phyloP scores from a whole-genome alignment of 2,797 vertebrate species.

The Poliocrania exsul region DNA sequence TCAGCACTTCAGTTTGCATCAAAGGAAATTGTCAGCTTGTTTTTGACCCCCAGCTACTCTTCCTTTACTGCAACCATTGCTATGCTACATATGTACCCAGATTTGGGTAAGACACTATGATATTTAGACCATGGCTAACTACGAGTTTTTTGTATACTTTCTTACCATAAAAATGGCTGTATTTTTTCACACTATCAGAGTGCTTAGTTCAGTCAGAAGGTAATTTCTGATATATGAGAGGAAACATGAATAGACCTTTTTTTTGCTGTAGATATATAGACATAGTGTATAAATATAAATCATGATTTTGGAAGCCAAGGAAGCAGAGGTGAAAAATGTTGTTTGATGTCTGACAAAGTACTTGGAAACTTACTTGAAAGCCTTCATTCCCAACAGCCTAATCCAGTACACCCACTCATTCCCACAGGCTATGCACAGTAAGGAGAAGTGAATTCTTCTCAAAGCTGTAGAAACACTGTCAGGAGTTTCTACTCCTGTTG shows the following conservation, averaged over 20 bases:
- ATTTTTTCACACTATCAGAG: not conserved
- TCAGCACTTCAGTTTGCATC: not conserved
- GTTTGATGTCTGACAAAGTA: not conserved
- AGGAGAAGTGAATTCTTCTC: not conserved
- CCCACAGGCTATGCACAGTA: not conserved
- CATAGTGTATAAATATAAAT: not conserved
- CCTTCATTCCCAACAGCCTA: not conserved
- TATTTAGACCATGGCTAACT: not conserved
- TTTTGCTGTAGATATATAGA: not conserved
- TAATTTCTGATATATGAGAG: not conserved
- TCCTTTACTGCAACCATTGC: not conserved
- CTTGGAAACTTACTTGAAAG: not conserved
- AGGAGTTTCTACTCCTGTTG: not conserved
- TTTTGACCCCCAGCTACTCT: not conserved
- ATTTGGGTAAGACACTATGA: not conserved
- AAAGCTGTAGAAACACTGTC: not conserved
- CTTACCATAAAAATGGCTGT: not conserved
- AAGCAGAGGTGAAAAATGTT: not conserved
- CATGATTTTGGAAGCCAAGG: rapidly evolving
- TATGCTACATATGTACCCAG: not conserved
- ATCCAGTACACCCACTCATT: rapidly evolving
- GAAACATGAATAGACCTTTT: not conserved
- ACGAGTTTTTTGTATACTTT: not conserved
- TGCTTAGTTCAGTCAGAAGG: not conserved
- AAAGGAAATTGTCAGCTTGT: not conserved